Evolutionary conservation across 2,113 vertebrate species (phyloP).

Genomic region (Alligator mississippiensis): DNA sequence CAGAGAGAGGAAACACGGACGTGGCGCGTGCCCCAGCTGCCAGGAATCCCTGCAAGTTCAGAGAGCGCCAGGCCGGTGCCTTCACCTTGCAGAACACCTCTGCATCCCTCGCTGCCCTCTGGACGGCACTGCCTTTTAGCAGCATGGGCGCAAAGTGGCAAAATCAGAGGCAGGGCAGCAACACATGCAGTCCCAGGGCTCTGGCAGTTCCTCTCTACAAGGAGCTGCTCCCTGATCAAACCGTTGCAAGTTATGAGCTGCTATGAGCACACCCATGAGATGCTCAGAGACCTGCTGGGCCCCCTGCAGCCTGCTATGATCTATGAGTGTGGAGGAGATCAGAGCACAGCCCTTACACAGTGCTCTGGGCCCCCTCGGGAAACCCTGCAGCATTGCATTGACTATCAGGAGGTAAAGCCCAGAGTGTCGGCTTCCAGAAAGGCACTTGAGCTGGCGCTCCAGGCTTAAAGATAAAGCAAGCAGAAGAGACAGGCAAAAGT

Average conservation of each 20-base stretch:
- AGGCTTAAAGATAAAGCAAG: not conserved
- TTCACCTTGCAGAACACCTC: not conserved
- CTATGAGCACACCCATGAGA: too few species aligned
- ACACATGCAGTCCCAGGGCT: not conserved
- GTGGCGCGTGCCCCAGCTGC: not conserved
- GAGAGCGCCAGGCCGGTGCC: not conserved
- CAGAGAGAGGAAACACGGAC: slow-evolving; percentile 45
- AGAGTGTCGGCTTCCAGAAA: not conserved
- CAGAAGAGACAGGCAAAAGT: not conserved
- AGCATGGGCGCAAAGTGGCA: not conserved
- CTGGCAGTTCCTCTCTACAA: not conserved
- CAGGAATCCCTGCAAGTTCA: slow-evolving; percentile 50
- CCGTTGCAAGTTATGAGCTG: not conserved
- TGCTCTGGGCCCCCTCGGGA: not conserved
- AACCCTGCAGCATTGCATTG: not conserved
- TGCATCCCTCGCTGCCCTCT: too few species aligned
- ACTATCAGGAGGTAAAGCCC: not conserved
- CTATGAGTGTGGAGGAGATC: not conserved
- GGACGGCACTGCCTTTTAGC: too few species aligned
- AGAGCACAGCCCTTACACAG: not conserved
- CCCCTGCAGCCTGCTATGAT: not conserved
- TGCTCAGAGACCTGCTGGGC: too few species aligned
- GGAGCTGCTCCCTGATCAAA: not conserved
- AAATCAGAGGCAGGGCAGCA: not conserved
- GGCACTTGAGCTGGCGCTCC: not conserved